Conservation (phyloP, 1,140 invertebrate species). For the Bombyx mandarina region DNA sequence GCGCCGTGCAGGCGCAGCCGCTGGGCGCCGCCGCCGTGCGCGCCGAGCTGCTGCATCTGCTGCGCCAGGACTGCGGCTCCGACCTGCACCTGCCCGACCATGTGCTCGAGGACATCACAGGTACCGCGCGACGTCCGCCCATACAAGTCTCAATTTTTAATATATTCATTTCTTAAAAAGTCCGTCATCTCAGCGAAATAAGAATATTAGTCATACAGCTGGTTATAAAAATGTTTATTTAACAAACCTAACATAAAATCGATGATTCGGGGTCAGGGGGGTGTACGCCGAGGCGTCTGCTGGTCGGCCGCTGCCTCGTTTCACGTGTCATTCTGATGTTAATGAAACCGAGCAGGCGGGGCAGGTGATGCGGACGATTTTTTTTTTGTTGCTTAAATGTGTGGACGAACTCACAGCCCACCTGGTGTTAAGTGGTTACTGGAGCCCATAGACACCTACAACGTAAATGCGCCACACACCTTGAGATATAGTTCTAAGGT, state of each 20-base stretch:
- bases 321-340: too few relatives aligned
- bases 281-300: too few relatives aligned
- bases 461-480: too few relatives aligned
- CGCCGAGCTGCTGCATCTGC: constrained; percentile 29
- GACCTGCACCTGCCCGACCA: constrained; percentile 28
- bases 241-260: neutral
- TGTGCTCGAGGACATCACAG: constrained; percentile 49
- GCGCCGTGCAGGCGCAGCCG: constrained; percentile 38
- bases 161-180: neutral
- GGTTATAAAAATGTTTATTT: neutral
- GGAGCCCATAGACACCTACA: too few relatives aligned
- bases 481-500: too few relatives aligned
- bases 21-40: constrained; percentile 37
- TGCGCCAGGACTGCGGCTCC: constrained; percentile 29
- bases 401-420: too few relatives aligned
- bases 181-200: neutral
- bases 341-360: too few relatives aligned
- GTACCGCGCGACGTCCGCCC: constrained; percentile 11
- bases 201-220: neutral
- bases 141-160: neutral
- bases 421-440: too few relatives aligned
- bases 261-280: too few relatives aligned
- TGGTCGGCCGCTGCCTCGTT: too few relatives aligned
- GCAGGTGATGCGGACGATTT: too few relatives aligned
- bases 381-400: too few relatives aligned